Percentiles rank a stretch among this genome's conserved stretches.
Conservation (phyloP, 2,888 invertebrate species). For the Cyclophora punctaria region DNA sequence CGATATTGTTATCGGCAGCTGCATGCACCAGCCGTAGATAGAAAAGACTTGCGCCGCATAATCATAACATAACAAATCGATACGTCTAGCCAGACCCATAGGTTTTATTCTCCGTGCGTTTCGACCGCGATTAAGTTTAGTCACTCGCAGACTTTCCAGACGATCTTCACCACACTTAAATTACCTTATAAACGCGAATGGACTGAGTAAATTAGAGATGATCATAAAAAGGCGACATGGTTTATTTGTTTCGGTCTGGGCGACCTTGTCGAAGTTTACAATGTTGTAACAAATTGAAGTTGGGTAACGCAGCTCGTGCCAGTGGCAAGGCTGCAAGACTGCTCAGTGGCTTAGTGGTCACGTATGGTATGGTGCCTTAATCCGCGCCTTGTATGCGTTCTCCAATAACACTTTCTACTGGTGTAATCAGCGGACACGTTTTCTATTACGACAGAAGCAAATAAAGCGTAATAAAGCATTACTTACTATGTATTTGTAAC, state of each 20-base stretch:
- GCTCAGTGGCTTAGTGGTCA: conserved; percentile 15
- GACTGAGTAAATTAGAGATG: no score
- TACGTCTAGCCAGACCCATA: conserved; percentile 29
- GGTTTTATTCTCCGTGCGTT: conserved; percentile 22
- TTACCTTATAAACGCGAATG: no score
- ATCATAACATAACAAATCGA: conserved; percentile 21
- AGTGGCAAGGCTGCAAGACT: conserved; percentile 21
- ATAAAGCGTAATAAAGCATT: no score
- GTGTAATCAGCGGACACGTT: conserved; percentile 1
- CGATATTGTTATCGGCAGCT: conserved; percentile 10
- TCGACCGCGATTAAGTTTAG: conserved; percentile 16
- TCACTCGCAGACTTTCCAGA: not conserved
- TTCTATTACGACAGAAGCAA: no score
- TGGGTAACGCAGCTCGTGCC: conserved; percentile 31
- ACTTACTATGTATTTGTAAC: no score
- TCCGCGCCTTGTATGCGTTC: conserved; percentile 30
- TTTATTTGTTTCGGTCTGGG: conserved; percentile 21
- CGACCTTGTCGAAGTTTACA: conserved; percentile 27
- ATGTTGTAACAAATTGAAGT: conserved; percentile 27
- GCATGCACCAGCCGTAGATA: conserved; percentile 7
- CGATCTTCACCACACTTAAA: not conserved
- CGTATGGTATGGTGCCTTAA: conserved; percentile 29
- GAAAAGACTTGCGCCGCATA: not conserved
- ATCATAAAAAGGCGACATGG: conserved; percentile 13
- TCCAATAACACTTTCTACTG: conserved; percentile 40